Evolutionary conservation across 1,140 invertebrate species (phyloP), one percentile per base, ranked within the genome.

Genomic region (Meloidogyne exigua): DNA sequence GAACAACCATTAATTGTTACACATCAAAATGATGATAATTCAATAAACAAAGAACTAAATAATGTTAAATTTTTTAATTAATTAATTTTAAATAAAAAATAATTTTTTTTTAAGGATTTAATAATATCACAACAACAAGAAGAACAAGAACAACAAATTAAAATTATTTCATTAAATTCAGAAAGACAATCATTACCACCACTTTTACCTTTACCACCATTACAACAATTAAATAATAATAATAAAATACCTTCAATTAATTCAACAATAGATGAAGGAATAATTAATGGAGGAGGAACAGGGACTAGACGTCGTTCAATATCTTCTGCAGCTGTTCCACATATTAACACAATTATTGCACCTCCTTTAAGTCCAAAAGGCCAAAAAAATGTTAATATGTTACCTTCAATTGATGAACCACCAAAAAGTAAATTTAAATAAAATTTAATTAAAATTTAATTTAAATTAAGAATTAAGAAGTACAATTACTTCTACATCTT

Each of bases 381-480:
- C 7, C 49, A 57, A 39, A 39, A 39, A 39, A 39, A 39, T 57
- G 49, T 57, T 57, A 57, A 57, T 57, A 57, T 57, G 49, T 57
- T 57, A 57, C 49, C 49, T 57, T 18, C 49, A 57, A 57, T 57
- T n/a, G 49, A 57, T 57, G 49, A 57, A 57, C 49, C 49, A n/a
- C n/a, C 49, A n/a, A 57, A 57, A 57, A 57, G 49, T 57, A 9
- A 57, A 57, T 49, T 49, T 49, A 57, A 39, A 39, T 39, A 3
- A 32, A 32, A 32, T 32, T 32, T 32, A 3, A 32, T 32, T 32
- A 32, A 32, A 32, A 32, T 49, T 49, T 49, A 5, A 18, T 49
- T 49, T 18, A 49, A 49, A 49, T 39, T 15, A 2, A 57, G 49
- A 57, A 57, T 21, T n/a, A 57, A 57, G 49, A 57, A 57, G 21